These are phyloP conservation scores for Lycophotia porphyrea DNA, from an alignment of 2,888 invertebrate genomes.

Conservation along the genomic window DNA sequence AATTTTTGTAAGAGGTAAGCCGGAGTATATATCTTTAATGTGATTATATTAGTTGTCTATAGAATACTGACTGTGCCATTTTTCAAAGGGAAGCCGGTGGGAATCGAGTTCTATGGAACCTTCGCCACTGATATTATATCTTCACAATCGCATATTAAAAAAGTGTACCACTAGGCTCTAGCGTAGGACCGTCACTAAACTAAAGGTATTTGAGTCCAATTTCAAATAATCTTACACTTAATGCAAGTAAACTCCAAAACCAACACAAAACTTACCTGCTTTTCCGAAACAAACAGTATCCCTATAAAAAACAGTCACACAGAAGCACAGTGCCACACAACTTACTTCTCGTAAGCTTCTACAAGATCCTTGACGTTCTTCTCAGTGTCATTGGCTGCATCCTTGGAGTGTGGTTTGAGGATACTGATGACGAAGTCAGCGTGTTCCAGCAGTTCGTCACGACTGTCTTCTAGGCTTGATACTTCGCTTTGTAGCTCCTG, in stretches of 20 bases:
- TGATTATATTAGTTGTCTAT: too few species aligned
- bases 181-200: background rate
- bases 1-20: too few species aligned
- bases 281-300: background rate
- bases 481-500: conserved; percentile 94
- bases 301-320: conserved; percentile 17
- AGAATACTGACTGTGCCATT: too few species aligned
- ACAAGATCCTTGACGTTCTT: conserved; percentile 93
- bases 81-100: too few species aligned
- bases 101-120: too few species aligned
- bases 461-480: conserved; percentile 92
- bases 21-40: too few species aligned
- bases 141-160: background rate
- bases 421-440: conserved; percentile 93
- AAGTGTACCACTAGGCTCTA: background rate
- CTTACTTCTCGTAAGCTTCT: conserved; percentile 91
- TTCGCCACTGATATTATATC: too few species aligned
- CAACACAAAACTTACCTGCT: conserved; percentile 11
- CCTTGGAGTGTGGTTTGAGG: conserved; percentile 91
- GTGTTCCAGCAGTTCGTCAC: conserved; percentile 92
- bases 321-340: conserved; percentile 62
- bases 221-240: background rate
- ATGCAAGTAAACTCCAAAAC: conserved; percentile 42
- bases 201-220: background rate
- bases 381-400: conserved; percentile 92